Evolutionary conservation across 1,140 invertebrate genomes (phyloP).

Genomic region (Nephotettix cincticeps): DNA sequence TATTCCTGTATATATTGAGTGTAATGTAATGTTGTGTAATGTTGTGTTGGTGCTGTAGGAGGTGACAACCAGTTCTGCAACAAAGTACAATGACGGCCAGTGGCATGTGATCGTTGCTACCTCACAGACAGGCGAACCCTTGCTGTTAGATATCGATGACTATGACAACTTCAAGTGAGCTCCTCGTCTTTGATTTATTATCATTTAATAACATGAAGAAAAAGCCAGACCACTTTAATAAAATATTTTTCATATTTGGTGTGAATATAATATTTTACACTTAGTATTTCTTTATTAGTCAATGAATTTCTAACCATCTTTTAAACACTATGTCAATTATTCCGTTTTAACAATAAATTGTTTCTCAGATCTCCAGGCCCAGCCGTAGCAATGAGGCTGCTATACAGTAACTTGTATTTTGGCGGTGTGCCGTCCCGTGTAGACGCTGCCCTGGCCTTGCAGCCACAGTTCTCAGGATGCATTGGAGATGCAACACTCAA

Average conservation of each 20-base stretch:
- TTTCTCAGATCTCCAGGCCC: conserved; percentile 55
- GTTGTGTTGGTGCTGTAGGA: conserved; percentile 40
- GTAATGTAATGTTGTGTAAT: no score
- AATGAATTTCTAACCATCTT: no score
- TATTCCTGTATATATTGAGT: no score
- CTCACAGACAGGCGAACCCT: conserved; percentile 56
- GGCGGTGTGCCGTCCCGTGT: conserved; percentile 74
- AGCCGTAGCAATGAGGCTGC: conserved; percentile 59
- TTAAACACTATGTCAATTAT: no score
- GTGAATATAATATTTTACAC: no score
- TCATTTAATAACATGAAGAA: no score
- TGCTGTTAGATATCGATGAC: conserved; percentile 85
- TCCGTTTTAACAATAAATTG: no score
- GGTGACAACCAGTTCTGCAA: conserved; percentile 57
- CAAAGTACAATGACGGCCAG: conserved; percentile 78
- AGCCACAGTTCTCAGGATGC: conserved; percentile 71
- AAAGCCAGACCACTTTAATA: no score
- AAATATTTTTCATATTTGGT: no score
- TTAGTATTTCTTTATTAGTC: no score
- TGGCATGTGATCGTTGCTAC: conserved; percentile 92
- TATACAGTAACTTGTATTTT: conserved; percentile 72
- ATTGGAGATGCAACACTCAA: conserved; percentile 86
- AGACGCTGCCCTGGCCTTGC: conserved; percentile 47
- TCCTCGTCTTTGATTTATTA: no score
- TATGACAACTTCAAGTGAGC: conserved; percentile 62